Base-by-base conservation (phyloP, 2,888 invertebrate species). In the Maniola hyperantus region DNA sequence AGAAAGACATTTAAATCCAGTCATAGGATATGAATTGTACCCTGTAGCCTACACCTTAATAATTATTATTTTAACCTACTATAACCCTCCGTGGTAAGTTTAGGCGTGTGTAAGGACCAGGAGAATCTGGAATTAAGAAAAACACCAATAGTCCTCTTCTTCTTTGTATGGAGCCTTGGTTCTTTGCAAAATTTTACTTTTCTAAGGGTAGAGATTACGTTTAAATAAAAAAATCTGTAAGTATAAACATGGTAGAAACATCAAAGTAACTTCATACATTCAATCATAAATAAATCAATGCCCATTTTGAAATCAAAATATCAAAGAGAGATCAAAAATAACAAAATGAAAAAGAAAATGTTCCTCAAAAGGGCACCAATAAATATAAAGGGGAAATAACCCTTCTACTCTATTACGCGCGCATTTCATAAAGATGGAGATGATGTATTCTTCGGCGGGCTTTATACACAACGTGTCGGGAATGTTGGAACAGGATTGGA, bases 371-470 rank as follows among this genome's bases (percentile, higher is more conserved):
- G 54, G 63, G 54, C 42, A 57, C 59, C 50, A 66, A 66, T 70
- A 66, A 68, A 66, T 61, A 68, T 61, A 62, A 51, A 42, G 33
- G 33, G 51, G 48, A 42, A 48, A 66, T 60, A 68, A 50, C 57
- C 66, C 61, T 61, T 67, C 36, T 33, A 68, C 65, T 68, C 60
- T 64, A 68, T 70, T 65, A 65, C 65, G 33, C 33, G 61, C 48
- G 64, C 61, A 68, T 70, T 64, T 66, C 66, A 70, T 68, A 66
- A 65, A 70, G 55, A 66, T 66, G 64, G 64, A 62, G 61, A 64
- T 68, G 70, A 68, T 68, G 64, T 68, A 70, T 70, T 68, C 68
- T 51, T 64, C 39, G 60, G 61, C 59, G 48, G 71, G 69, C 64
- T 65, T 65, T 67, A 64, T 68, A 66, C 54, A 66, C 67, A 58